These are phyloP conservation scores for Nemotelus nigrinus DNA, from an alignment of 2,888 invertebrate genomes.

Conservation along the genomic window DNA sequence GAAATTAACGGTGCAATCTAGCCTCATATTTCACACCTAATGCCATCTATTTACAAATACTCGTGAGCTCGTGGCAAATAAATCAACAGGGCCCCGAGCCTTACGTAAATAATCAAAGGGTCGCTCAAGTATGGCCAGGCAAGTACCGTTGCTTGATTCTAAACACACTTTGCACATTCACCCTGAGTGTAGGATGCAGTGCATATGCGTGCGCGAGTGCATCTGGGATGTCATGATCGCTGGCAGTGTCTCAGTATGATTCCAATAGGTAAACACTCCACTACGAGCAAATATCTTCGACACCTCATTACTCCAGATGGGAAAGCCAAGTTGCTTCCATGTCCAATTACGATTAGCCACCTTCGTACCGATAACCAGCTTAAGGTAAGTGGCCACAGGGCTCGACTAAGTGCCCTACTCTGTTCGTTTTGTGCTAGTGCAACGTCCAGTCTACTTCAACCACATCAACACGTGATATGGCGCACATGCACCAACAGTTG, in stretches of 20 bases:
- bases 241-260: constrained; percentile 42
- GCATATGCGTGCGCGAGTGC: constrained; percentile 34
- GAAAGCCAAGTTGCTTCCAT: constrained; percentile 37
- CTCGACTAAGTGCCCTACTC: not conserved
- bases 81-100: constrained; percentile 37
- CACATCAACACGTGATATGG: constrained; percentile 10
- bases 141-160: not conserved
- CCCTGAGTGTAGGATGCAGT: not conserved
- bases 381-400: constrained; percentile 24
- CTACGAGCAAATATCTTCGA: constrained; percentile 43
- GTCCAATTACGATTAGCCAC: constrained; percentile 34
- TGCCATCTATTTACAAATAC: constrained; percentile 46
- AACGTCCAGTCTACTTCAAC: not conserved
- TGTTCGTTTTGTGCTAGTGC: not conserved
- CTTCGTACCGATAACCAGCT: not conserved
- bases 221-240: constrained; percentile 43
- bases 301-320: constrained; percentile 48
- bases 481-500: constrained; percentile 1
- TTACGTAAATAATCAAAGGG: constrained; percentile 39
- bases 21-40: constrained; percentile 44
- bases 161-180: not conserved
- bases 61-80: constrained; percentile 38
- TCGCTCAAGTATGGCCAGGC: constrained; percentile 4
- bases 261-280: constrained; percentile 29
- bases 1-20: constrained; percentile 40